Conservation (phyloP, 2,888 invertebrate genomes). For the Nephrotoma guestfalica region DNA sequence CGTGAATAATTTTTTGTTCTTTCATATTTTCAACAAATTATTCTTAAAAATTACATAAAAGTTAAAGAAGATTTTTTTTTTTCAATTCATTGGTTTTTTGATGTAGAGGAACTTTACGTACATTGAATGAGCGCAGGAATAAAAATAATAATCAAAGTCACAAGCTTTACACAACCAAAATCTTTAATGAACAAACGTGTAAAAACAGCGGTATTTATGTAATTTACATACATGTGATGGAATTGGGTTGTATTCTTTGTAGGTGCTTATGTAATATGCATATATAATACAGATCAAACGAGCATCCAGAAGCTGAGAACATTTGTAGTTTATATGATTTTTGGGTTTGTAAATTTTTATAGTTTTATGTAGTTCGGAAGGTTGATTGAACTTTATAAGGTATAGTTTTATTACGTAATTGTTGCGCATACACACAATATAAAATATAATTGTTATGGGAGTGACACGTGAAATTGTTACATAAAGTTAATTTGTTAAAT, state of each 20-base stretch:
- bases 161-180: background rate
- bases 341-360: background rate
- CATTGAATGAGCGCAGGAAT: background rate
- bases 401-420: background rate
- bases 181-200: background rate
- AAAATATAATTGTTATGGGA: background rate
- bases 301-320: background rate
- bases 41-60: background rate
- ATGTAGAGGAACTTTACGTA: background rate
- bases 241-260: background rate
- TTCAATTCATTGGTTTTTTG: background rate
- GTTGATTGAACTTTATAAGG: background rate
- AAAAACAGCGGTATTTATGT: background rate
- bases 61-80: background rate
- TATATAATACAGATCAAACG: background rate
- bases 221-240: background rate
- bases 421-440: background rate
- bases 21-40: background rate
- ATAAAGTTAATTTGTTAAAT: background rate
- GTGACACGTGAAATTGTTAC: background rate
- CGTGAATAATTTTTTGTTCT: background rate
- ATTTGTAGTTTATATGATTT: background rate
- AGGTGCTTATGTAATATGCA: background rate
- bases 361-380: background rate
- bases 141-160: background rate